A percentile compares a stretch with the other conserved stretches of the same genome.
These are phyloP conservation scores for Bombus impatiens DNA, from an alignment of 1,140 invertebrate genomes.

Conservation along the genomic window DNA sequence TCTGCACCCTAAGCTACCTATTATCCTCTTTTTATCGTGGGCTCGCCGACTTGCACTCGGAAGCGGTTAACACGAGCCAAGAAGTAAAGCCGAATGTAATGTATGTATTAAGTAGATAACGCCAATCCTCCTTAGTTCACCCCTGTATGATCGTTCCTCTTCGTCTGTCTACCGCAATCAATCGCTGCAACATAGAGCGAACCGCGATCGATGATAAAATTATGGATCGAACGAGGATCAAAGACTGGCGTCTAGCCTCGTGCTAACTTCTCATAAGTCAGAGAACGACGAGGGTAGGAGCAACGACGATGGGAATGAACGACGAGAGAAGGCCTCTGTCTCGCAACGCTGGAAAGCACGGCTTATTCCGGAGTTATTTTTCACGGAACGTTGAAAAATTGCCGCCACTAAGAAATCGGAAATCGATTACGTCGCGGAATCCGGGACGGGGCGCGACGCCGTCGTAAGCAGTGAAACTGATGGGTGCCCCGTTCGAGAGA, in stretches of 20 bases:
- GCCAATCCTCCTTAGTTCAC: constrained; percentile 5
- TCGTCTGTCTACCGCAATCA: too few relatives aligned
- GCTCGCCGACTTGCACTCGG: constrained; percentile 42
- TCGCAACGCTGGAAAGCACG: constrained; percentile 53
- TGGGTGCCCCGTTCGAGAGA: constrained; percentile 49
- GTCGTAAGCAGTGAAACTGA: constrained; percentile 55
- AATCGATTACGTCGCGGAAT: constrained; percentile 76
- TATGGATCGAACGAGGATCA: background rate
- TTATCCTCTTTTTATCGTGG: constrained; percentile 67
- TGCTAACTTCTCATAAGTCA: background rate
- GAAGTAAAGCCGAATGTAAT: constrained; percentile 69
- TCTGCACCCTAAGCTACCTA: constrained; percentile 48
- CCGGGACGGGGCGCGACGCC: constrained; percentile 22
- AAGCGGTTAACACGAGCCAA: constrained; percentile 69
- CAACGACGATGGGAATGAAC: constrained; percentile 28
- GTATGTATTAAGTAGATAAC: constrained; percentile 74
- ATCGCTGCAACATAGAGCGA: background rate
- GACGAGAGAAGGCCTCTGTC: constrained; percentile 29
- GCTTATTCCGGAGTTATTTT: constrained; percentile 78
- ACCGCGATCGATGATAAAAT: background rate
- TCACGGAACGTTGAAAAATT: constrained; percentile 77
- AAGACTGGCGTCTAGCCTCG: too few relatives aligned
- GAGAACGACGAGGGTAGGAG: constrained; percentile 29
- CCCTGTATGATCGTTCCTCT: background rate
- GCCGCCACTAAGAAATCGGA: constrained; percentile 76